Evolutionary conservation across 2,113 vertebrate genomes (phyloP).

Genomic region (Myiopsitta monachus): DNA sequence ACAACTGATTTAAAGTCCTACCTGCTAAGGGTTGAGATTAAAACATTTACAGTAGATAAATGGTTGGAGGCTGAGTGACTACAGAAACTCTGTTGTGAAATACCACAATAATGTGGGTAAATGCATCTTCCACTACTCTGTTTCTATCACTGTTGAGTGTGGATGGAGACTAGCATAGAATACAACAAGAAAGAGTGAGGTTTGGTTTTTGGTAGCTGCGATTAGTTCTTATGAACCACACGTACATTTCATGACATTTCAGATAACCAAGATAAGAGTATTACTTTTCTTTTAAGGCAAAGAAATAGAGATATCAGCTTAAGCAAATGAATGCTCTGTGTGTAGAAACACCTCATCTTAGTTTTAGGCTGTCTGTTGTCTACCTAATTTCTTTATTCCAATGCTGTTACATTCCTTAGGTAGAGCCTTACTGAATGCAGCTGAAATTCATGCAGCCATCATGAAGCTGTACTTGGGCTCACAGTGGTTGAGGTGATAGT

Average conservation of each 20-base stretch:
- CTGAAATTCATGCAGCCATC: not conserved
- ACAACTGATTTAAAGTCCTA: constrained; percentile 24
- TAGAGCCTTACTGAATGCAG: not conserved
- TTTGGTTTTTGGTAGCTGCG: not conserved
- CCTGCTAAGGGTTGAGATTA: not conserved
- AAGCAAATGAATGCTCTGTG: not conserved
- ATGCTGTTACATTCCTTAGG: not conserved
- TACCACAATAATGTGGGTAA: not conserved
- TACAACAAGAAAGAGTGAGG: not conserved
- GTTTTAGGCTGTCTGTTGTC: not conserved
- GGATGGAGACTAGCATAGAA: not conserved
- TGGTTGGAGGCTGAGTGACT: not conserved
- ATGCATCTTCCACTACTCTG: not conserved
- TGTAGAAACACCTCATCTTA: not conserved
- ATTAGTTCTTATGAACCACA: not conserved
- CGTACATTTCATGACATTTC: not conserved
- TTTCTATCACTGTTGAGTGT: not conserved
- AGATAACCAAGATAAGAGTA: not conserved
- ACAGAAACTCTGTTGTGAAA: not conserved
- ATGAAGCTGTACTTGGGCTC: not conserved
- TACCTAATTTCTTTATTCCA: not conserved
- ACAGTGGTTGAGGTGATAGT: not conserved
- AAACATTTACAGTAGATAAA: not conserved
- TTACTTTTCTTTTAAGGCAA: not conserved
- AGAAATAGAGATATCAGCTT: not conserved